These are phyloP conservation scores for Morelia viridis DNA, from an alignment of 2,797 vertebrate species.

Conservation along the genomic window DNA sequence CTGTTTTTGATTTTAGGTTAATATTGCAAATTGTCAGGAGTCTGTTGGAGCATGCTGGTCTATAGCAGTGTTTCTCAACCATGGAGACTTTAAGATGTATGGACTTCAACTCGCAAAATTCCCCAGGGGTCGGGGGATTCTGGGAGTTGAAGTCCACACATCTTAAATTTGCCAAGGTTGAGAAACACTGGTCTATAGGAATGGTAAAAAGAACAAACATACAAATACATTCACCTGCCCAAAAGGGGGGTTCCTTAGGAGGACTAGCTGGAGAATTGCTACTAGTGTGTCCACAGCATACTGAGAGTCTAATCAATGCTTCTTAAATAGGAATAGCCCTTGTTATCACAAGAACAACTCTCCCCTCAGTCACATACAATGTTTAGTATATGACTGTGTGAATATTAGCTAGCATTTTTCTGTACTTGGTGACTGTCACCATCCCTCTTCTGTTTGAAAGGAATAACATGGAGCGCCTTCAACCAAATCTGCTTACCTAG, in stretches of 20 bases:
- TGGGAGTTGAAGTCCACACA: background rate
- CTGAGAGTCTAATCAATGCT: background rate
- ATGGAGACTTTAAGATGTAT: too few species aligned
- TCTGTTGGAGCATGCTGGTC: background rate
- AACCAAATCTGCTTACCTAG: background rate
- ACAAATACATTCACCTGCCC: too few species aligned
- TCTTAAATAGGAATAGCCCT: background rate
- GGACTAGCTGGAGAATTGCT: too few species aligned
- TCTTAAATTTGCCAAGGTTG: too few species aligned
- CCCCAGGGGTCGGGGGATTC: background rate
- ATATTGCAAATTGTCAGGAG: background rate
- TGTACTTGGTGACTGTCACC: too few species aligned
- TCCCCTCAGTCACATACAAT: background rate
- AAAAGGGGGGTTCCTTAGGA: too few species aligned
- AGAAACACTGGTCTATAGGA: too few species aligned
- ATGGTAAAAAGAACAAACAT: too few species aligned
- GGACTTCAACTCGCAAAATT: background rate
- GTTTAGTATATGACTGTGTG: too few species aligned
- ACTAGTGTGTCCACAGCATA: background rate
- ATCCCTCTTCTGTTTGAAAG: too few species aligned
- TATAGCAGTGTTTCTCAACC: background rate
- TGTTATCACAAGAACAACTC: background rate
- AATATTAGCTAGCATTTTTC: too few species aligned
- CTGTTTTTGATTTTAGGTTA: background rate
- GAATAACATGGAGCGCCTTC: background rate